Evolutionary conservation across 2,888 invertebrate genomes (phyloP).

Genomic region (Machimus atricapillus): DNA sequence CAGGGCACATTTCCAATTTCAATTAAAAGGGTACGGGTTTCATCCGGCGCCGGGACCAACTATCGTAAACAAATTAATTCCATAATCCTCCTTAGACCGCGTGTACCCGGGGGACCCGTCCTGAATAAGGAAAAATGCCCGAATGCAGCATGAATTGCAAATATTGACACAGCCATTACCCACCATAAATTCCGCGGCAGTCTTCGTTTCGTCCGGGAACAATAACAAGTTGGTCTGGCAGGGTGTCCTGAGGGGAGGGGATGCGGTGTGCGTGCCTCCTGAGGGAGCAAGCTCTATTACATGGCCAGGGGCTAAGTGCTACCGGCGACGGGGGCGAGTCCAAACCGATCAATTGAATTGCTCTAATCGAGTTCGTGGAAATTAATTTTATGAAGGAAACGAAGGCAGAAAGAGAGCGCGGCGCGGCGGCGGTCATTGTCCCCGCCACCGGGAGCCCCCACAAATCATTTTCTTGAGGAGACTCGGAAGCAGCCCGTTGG

Average conservation of each 20-base stretch:
- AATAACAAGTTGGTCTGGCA: conserved; percentile 1
- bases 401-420: not conserved
- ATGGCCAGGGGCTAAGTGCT: not conserved
- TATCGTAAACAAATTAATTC: conserved; percentile 41
- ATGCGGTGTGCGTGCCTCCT: not conserved
- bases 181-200: conserved; percentile 36
- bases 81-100: conserved; percentile 24
- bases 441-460: not conserved
- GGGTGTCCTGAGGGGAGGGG: not conserved
- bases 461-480: conserved; percentile 31
- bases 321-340: not conserved
- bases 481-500: conserved; percentile 20
- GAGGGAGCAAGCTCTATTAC: not conserved
- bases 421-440: not conserved
- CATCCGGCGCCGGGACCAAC: conserved; percentile 18
- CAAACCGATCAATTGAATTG: conserved; percentile 27
- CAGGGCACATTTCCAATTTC: not conserved
- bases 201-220: conserved; percentile 12
- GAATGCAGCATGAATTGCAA: conserved; percentile 41
- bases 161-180: conserved; percentile 40
- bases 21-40: conserved; percentile 13
- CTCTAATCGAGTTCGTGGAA: conserved; percentile 36
- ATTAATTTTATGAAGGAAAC: conserved; percentile 30
- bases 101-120: not conserved
- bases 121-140: conserved; percentile 32